Percentiles rank a stretch among this genome's conserved stretches.
These are phyloP conservation scores for Caenorhabditis parvicauda DNA, from an alignment of 2,888 invertebrate species.

Conservation along the genomic window DNA sequence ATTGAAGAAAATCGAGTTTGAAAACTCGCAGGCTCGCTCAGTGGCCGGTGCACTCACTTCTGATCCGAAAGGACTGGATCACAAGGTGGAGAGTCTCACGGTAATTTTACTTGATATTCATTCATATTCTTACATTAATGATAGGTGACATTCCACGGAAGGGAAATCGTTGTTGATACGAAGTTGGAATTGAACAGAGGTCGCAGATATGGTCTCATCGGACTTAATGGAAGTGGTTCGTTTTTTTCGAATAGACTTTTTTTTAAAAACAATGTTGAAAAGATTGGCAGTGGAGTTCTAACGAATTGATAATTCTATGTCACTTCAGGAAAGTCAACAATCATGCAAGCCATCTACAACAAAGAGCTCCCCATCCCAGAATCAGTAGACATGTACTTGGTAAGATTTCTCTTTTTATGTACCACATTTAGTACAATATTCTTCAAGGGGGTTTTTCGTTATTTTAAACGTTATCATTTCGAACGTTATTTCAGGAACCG, in stretches of 20 bases:
- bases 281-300: background rate
- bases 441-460: too few species aligned
- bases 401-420: conserved; percentile 64
- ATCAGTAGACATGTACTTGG: conserved; percentile 93
- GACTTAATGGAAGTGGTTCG: conserved; percentile 92
- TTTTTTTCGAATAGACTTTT: background rate
- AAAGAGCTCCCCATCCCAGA: conserved; percentile 91
- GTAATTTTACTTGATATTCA: conserved; percentile 10
- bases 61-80: conserved; percentile 89
- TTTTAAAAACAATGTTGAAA: background rate
- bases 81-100: conserved; percentile 75
- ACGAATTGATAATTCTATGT: background rate
- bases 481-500: background rate
- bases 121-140: background rate
- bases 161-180: conserved; percentile 91
- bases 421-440: background rate
- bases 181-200: conserved; percentile 95
- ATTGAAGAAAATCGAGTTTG: conserved; percentile 72
- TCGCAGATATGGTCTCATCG: conserved; percentile 90
- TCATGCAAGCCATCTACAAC: conserved; percentile 85
- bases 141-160: conserved; percentile 89
- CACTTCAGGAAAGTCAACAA: conserved; percentile 80
- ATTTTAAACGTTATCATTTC: too few species aligned
- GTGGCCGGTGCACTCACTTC: conserved; percentile 92
- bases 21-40: conserved; percentile 84